Percentiles rank a stretch among this genome's conserved stretches.
These are phyloP conservation scores for Buceros bicornis DNA, from an alignment of 2,797 vertebrate genomes.

Conservation along the genomic window DNA sequence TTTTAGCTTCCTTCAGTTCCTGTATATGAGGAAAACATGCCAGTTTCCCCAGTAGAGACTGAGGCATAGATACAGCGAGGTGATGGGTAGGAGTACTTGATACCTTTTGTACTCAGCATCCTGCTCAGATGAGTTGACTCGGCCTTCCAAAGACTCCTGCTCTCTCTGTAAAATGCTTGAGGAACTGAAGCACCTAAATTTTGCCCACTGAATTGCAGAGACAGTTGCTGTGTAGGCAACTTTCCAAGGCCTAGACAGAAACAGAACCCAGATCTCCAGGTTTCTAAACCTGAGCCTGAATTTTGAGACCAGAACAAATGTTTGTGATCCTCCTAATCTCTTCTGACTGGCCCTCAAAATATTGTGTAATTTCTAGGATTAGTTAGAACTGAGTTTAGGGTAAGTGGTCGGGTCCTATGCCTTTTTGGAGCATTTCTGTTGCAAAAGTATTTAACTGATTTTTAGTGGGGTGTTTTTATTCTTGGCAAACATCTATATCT, in stretches of 20 bases:
- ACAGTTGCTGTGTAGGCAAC: not conserved
- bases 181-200: not conserved
- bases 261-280: not conserved
- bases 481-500: not conserved
- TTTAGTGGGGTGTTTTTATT: not conserved
- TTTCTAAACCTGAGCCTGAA: not conserved
- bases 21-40: not conserved
- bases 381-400: not conserved
- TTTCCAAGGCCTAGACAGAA: not conserved
- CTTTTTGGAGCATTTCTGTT: not conserved
- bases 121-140: not conserved
- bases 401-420: not conserved
- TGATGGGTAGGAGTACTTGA: not conserved
- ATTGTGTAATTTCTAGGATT: not conserved
- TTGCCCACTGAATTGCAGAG: not conserved
- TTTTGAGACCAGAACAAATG: not conserved
- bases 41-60: not conserved
- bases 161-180: not conserved
- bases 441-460: not conserved
- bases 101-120: not conserved
- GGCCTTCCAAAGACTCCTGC: not conserved
- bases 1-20: not conserved
- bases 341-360: not conserved
- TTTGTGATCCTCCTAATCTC: not conserved
- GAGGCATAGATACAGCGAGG: not conserved